Evolutionary conservation across 2,113 vertebrate genomes (phyloP), one percentile per base, ranked within the genome.

Genomic region (Micromys minutus): DNA sequence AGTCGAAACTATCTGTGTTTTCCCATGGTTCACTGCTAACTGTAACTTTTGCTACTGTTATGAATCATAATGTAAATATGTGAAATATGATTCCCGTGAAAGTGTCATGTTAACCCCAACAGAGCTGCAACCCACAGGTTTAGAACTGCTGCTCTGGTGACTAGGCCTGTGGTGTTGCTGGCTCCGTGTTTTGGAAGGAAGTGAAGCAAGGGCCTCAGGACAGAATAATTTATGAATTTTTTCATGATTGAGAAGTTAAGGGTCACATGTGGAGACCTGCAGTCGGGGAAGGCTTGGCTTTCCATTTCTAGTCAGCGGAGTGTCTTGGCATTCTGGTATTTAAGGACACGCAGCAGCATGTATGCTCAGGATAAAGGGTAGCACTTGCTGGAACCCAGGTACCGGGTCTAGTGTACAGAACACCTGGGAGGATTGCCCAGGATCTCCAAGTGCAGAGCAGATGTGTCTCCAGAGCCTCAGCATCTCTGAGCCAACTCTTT

Each of bases 211-310:
- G 52, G 9, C n/a, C 4, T 52, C 1, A 0, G 42, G 42, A 89
- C 45, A 91, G 92, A 22, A n/a, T 29, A 76, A 36, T 69, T 39
- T 45, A 65, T 13, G 3, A 80, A 80, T 19, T 47, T 61, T n/a
- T 10, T 57, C 87, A 61, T 42, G 52, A 42, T 4, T 21, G 39
- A 0, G 1, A 87, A 26, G 34, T 55, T 17, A 11, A 45, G 42
- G 55, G 24, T 36, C 55, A 65, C 21, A 5, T 3, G 3, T 11
- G 1, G 26, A 92, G 52, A 19, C n/a, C 24, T 10, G 0, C 0
- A 1, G 7, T 55, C 13, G 22, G 13, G n/a, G 0, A 6, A 4
- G 52, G 63, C 22, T 61, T 65, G 1, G 1, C 17, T 26, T 4
- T 69, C 31, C 47, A 34, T 59, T 77, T 93, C 45, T 50, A 24